These are phyloP conservation scores for Sycobia sp. DNA, from an alignment of 1,140 invertebrate species.

Conservation along the genomic window DNA sequence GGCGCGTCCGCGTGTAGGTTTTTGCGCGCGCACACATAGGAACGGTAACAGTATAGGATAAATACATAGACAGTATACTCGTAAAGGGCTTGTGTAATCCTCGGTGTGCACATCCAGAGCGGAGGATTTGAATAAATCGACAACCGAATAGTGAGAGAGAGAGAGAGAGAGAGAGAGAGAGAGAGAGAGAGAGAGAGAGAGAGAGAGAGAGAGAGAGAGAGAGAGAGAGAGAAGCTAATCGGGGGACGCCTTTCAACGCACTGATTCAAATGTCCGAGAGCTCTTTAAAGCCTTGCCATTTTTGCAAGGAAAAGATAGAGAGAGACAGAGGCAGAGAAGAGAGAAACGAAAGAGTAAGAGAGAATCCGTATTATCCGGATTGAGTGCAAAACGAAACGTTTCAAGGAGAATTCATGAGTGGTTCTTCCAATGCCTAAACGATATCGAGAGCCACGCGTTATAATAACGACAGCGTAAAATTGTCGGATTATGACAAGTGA, in stretches of 20 bases:
- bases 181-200: too few species aligned
- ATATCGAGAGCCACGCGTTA: too few species aligned
- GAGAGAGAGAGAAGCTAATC: neutral
- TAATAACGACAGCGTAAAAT: too few species aligned
- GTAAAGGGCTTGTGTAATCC: constrained; percentile 13
- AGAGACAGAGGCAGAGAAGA: neutral
- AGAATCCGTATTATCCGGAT: neutral
- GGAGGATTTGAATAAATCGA: constrained; percentile 32
- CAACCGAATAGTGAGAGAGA: neutral
- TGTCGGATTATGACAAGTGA: too few species aligned
- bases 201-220: too few species aligned
- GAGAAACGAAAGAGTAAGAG: neutral
- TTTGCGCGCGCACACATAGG: too few species aligned
- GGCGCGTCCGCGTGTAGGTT: neutral
- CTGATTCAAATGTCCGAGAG: neutral
- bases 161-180: neutral
- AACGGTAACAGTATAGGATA: neutral
- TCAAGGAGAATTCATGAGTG: neutral
- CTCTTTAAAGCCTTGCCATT: neutral
- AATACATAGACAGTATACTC: neutral
- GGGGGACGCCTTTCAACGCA: too few species aligned
- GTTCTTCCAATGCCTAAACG: neutral
- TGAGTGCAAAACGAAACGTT: neutral
- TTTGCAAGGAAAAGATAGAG: neutral
- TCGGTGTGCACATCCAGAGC: neutral